Conservation (phyloP, 1,140 invertebrate genomes). For the Nasonia longicornis region DNA sequence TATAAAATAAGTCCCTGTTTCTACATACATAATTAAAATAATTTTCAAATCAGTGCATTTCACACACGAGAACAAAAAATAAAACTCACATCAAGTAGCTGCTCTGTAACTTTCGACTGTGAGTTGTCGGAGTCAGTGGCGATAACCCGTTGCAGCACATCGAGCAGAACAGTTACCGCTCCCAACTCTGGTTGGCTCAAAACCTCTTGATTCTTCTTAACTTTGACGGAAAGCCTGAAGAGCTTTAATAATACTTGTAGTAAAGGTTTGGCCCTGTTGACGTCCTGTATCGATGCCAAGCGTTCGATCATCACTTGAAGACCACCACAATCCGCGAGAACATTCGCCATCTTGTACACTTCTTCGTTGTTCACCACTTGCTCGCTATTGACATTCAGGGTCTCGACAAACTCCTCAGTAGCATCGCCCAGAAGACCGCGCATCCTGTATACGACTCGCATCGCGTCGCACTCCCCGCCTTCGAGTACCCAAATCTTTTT, state of each 20-base stretch:
- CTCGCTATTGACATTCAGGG: slow-evolving; percentile 88
- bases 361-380: slow-evolving; percentile 95
- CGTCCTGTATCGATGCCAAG: slow-evolving; percentile 75
- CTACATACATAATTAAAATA: too few species aligned
- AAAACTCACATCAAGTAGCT: slow-evolving; percentile 78
- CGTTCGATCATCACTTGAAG: slow-evolving; percentile 77
- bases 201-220: slow-evolving; percentile 78
- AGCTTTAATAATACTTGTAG: slow-evolving; percentile 88
- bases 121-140: slow-evolving; percentile 74
- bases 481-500: slow-evolving; percentile 89
- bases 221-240: slow-evolving; percentile 86
- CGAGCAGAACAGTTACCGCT: slow-evolving; percentile 77
- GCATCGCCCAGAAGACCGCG: slow-evolving; percentile 96
- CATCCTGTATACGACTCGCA: slow-evolving; percentile 99
- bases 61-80: neutral
- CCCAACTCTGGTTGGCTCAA: slow-evolving; percentile 77
- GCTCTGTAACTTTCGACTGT: slow-evolving; percentile 82
- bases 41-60: too few species aligned
- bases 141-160: slow-evolving; percentile 77
- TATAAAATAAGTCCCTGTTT: too few species aligned
- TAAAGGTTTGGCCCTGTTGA: slow-evolving; percentile 81
- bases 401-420: slow-evolving; percentile 98
- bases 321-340: slow-evolving; percentile 86
- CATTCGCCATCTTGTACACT: slow-evolving; percentile 85
- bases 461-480: slow-evolving; percentile 89